Base-by-base conservation (phyloP, 2,797 vertebrate genomes). In the Adelosebastes latens region DNA sequence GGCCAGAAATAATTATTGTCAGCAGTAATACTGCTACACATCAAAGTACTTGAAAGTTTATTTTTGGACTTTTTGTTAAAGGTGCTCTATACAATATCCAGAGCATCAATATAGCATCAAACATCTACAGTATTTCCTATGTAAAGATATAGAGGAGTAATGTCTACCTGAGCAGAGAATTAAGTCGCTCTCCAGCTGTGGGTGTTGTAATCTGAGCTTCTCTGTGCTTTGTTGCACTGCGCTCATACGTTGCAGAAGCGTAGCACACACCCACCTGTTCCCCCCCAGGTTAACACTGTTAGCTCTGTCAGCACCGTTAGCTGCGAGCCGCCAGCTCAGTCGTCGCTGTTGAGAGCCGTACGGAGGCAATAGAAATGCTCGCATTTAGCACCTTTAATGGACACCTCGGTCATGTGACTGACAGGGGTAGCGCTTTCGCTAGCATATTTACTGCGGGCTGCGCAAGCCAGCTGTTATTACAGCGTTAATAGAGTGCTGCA, bases 1-100 rank as follows among this genome's bases (percentile, higher is more conserved):
- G 62, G 36, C 52, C 59, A 64, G 63, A 20, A 22, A 55, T 80
- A 55, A 61, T 70, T 77, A 24, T 75, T 69, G 71, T 66, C 25
- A 61, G 16, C 72, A 73, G 59, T 27, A 56, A 68, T 67, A 34
- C n/a, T 32, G 60, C 61, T 9, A 11, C 52, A 49, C n/a, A 20
- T 61, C 8, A 52, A 22, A 34, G 20, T 66, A 8, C 18, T 11
- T 16, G 10, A 42, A 72, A 34, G 12, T 53, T 24, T 55, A 29
- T 14, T 7, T 52, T 25, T 25, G 16, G 1, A 22, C 7, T 32
- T 22, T 25, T 25, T 18, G 42, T 46, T 46, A 0, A 46, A 46
- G 42, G 16, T 18, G 42, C 42, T 2, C 16, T 27, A 18, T 18
- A 46, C 6, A 16, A 42, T 42, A 42, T 42, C 39, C 39, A 42